phyloP scores from a whole-genome alignment of 2,888 invertebrate species.

The Melangyna quadrimaculata region DNA sequence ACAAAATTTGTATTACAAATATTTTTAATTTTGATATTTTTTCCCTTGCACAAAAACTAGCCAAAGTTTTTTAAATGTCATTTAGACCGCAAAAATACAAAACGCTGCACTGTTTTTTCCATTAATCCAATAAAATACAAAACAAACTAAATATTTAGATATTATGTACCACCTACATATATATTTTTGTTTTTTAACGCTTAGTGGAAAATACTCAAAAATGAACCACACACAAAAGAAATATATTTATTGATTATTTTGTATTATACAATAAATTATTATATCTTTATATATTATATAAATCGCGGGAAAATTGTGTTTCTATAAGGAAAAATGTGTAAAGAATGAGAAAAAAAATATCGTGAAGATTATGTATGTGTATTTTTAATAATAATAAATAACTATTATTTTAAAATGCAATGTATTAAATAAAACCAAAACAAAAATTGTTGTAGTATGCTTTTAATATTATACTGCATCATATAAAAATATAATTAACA shows the following conservation, averaged over 20 bases:
- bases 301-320: constrained; percentile 19
- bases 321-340: constrained; percentile 29
- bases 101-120: constrained; percentile 54
- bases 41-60: constrained; percentile 58
- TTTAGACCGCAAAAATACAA: constrained; percentile 25
- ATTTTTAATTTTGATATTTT: not conserved
- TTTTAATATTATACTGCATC: constrained; percentile 62
- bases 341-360: constrained; percentile 46
- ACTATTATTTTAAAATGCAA: constrained; percentile 29
- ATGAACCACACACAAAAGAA: constrained; percentile 33
- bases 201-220: constrained; percentile 35
- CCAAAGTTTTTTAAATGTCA: constrained; percentile 50
- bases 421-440: constrained; percentile 10
- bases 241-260: constrained; percentile 57
- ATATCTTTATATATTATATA: constrained; percentile 20
- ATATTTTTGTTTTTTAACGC: constrained; percentile 27
- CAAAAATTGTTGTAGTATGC: constrained; percentile 59
- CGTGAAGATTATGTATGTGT: constrained; percentile 48
- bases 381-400: constrained; percentile 43
- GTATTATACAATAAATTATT: constrained; percentile 57
- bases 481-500: constrained; percentile 26
- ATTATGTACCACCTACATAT: too few relatives aligned
- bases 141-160: not conserved
- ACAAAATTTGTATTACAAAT: not conserved
- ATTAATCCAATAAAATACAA: constrained; percentile 32